Percentiles rank a stretch among this genome's conserved stretches.
phyloP scores from a whole-genome alignment of 2,888 invertebrate species.

The Pedicia rivosa region DNA sequence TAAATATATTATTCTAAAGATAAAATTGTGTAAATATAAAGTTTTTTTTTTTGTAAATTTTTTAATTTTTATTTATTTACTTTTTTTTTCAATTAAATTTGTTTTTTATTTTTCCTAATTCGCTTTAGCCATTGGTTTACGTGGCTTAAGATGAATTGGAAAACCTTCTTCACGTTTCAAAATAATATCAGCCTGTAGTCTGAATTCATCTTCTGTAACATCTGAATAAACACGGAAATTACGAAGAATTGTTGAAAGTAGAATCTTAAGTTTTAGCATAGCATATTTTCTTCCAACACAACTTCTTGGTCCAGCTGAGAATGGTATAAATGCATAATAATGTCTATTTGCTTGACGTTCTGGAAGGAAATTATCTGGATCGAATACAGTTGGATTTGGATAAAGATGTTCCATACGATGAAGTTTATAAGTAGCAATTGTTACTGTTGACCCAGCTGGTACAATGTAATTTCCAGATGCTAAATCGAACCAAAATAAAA shows the following conservation, averaged over 20 bases:
- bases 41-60: not conserved
- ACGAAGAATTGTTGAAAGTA: conserved; percentile 57
- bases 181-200: conserved; percentile 60
- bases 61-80: not conserved
- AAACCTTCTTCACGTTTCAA: conserved; percentile 63
- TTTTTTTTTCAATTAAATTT: not conserved
- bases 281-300: conserved; percentile 70
- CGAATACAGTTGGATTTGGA: conserved; percentile 57
- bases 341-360: conserved; percentile 62
- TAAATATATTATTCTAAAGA: no score
- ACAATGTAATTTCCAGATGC: conserved; percentile 47
- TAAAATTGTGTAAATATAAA: not conserved
- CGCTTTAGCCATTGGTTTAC: conserved; percentile 29
- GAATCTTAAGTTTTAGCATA: conserved; percentile 62
- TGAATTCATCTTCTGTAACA: conserved; percentile 49
- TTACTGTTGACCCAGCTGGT: conserved; percentile 52
- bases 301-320: conserved; percentile 69
- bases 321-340: conserved; percentile 66
- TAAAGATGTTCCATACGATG: conserved; percentile 58
- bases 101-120: not conserved
- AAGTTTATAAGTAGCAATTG: conserved; percentile 46
- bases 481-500: no score
- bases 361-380: conserved; percentile 75
- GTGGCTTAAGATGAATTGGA: conserved; percentile 50
- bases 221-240: conserved; percentile 55